phyloP scores from a whole-genome alignment of 2,113 vertebrate species.

The Microcebus tavaratra region DNA sequence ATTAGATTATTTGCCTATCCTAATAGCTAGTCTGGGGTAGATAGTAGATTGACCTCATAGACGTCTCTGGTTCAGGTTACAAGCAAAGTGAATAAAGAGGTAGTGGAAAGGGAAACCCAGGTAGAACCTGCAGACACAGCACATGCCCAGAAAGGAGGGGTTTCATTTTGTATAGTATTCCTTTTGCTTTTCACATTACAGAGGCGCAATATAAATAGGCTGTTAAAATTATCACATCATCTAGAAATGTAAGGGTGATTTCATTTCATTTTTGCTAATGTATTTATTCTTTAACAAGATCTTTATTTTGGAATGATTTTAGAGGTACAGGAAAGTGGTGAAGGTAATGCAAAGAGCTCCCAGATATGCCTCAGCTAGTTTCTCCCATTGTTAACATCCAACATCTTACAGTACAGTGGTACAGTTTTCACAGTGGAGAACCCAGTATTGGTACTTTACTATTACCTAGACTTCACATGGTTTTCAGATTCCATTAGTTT shows the following conservation, averaged over 20 bases:
- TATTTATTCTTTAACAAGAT: background rate
- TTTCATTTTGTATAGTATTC: background rate
- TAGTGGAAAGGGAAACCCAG: background rate
- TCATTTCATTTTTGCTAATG: background rate
- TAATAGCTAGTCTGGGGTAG: background rate
- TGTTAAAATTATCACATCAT: background rate
- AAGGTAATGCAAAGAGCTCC: background rate
- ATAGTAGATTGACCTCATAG: background rate
- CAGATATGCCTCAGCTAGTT: background rate
- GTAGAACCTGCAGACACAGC: background rate
- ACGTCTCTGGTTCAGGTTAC: background rate
- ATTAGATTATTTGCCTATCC: conserved; percentile 36
- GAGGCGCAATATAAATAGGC: background rate
- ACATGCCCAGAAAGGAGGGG: background rate
- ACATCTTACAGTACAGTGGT: background rate
- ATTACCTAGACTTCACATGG: background rate
- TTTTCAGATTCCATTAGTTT: background rate
- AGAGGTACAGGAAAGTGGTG: background rate
- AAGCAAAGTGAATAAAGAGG: background rate
- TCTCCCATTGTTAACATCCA: background rate
- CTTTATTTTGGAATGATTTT: conserved; percentile 26
- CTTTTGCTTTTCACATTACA: background rate
- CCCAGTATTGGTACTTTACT: background rate
- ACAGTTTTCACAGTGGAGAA: background rate
- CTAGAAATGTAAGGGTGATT: background rate